These are phyloP conservation scores for Brachymystax lenok DNA, from an alignment of 2,797 vertebrate genomes.

Conservation along the genomic window DNA sequence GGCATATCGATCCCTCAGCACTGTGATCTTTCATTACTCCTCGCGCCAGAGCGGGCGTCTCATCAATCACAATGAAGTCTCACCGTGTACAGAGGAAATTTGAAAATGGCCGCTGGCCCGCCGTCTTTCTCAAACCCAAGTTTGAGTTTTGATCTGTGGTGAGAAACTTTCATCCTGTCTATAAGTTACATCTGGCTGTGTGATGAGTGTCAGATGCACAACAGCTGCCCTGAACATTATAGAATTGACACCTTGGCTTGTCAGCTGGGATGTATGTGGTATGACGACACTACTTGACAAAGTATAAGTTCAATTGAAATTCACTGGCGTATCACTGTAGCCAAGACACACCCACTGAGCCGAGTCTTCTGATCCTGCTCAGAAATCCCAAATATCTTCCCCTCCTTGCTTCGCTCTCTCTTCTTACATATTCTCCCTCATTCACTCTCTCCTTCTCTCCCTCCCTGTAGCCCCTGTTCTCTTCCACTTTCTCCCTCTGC, in stretches of 20 bases:
- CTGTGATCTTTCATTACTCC: conserved; percentile 61
- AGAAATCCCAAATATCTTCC: conserved; percentile 55
- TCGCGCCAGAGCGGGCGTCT: conserved; percentile 48
- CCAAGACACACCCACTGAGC: conserved; percentile 57
- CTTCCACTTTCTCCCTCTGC: not conserved
- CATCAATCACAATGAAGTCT: conserved; percentile 29
- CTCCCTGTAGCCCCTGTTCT: conserved; percentile 10
- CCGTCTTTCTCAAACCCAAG: conserved; percentile 22
- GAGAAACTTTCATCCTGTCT: conserved; percentile 24
- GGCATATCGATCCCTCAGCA: conserved; percentile 51
- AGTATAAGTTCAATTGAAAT: conserved; percentile 61
- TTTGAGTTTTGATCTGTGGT: conserved; percentile 35
- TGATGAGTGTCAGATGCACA: not conserved
- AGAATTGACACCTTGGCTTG: not conserved
- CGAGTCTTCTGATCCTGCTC: conserved; percentile 62
- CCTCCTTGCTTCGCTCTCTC: conserved; percentile 7
- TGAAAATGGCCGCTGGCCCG: conserved; percentile 23
- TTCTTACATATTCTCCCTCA: conserved; percentile 42
- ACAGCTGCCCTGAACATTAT: not conserved
- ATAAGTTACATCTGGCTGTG: conserved; percentile 12
- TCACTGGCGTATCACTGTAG: conserved; percentile 57
- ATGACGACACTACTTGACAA: not conserved
- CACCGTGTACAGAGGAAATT: conserved; percentile 35
- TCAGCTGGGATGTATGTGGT: not conserved
- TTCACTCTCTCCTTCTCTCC: conserved; percentile 58